These are phyloP conservation scores for Heliothis virescens DNA, from an alignment of 1,140 invertebrate genomes.

Conservation along the genomic window DNA sequence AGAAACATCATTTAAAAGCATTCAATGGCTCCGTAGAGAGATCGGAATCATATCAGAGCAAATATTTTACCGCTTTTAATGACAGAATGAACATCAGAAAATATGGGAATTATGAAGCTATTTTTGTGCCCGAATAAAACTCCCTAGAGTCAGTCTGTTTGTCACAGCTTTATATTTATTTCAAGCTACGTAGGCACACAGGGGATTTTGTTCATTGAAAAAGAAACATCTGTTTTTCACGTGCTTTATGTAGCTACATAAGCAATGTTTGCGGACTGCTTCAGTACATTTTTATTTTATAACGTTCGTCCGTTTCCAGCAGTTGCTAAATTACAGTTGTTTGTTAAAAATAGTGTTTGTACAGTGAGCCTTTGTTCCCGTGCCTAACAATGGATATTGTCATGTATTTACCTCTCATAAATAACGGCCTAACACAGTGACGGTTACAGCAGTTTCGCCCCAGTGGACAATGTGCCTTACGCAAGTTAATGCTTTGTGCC, in stretches of 20 bases:
- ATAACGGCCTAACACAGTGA: slow-evolving; percentile 12
- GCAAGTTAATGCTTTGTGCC: slow-evolving; percentile 53
- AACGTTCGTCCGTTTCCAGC: not conserved
- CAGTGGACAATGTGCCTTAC: slow-evolving; percentile 38
- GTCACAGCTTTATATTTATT: not conserved
- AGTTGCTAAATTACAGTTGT: not conserved
- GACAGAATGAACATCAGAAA: slow-evolving; percentile 28
- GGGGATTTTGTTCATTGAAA: not conserved
- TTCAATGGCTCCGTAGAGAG: slow-evolving; percentile 32
- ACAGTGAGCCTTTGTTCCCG: not conserved
- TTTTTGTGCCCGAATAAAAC: slow-evolving; percentile 3
- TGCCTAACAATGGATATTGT: slow-evolving; percentile 10
- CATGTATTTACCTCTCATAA: slow-evolving; percentile 28
- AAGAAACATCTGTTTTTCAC: not conserved
- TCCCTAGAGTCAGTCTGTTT: not conserved
- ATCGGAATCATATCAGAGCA: slow-evolving; percentile 23
- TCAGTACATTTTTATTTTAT: not conserved
- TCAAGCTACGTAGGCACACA: not conserved
- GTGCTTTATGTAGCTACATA: not conserved
- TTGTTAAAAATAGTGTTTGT: not conserved
- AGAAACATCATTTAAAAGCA: slow-evolving; percentile 46
- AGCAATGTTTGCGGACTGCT: not conserved
- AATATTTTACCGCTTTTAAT: slow-evolving; percentile 36
- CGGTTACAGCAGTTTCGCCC: slow-evolving; percentile 1
- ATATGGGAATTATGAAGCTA: slow-evolving; percentile 30